A percentile compares a stretch with the other conserved stretches of the same genome.
phyloP scores from a whole-genome alignment of 2,888 invertebrate genomes.

The Psylliodes chrysocephalus region DNA sequence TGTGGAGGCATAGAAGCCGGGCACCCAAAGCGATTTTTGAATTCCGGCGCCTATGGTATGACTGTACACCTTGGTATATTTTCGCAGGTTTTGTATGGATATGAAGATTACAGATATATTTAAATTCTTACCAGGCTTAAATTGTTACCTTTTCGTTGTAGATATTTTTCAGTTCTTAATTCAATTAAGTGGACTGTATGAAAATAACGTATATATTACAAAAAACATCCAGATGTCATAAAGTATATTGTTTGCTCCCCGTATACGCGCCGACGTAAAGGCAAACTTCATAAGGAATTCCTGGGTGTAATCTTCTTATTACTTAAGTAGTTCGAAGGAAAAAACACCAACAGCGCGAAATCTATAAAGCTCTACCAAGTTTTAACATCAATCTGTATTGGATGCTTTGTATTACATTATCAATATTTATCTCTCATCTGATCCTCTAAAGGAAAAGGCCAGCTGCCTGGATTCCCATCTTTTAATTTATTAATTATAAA shows the following conservation, averaged over 20 bases:
- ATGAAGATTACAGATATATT: too few species aligned
- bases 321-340: slow-evolving; percentile 50
- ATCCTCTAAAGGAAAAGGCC: slow-evolving; percentile 32
- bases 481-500: slow-evolving; percentile 56
- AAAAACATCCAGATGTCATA: not conserved
- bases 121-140: too few species aligned
- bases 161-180: too few species aligned
- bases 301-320: slow-evolving; percentile 47
- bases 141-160: too few species aligned
- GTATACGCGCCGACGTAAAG: not conserved
- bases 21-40: too few species aligned
- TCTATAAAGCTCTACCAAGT: slow-evolving; percentile 44
- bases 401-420: slow-evolving; percentile 48
- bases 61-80: not conserved
- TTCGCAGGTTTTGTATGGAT: not conserved
- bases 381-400: slow-evolving; percentile 46
- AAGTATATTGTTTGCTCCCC: not conserved
- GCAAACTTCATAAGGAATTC: slow-evolving; percentile 24
- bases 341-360: slow-evolving; percentile 49
- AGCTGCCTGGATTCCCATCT: slow-evolving; percentile 56
- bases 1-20: too few species aligned
- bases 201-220: too few species aligned
- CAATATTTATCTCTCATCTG: slow-evolving; percentile 53
- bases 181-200: too few species aligned
- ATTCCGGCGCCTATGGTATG: too few species aligned